A percentile compares a stretch with the other conserved stretches of the same genome.
Conservation (phyloP, 2,797 vertebrate genomes). For the Dromococcyx pavoninus region DNA sequence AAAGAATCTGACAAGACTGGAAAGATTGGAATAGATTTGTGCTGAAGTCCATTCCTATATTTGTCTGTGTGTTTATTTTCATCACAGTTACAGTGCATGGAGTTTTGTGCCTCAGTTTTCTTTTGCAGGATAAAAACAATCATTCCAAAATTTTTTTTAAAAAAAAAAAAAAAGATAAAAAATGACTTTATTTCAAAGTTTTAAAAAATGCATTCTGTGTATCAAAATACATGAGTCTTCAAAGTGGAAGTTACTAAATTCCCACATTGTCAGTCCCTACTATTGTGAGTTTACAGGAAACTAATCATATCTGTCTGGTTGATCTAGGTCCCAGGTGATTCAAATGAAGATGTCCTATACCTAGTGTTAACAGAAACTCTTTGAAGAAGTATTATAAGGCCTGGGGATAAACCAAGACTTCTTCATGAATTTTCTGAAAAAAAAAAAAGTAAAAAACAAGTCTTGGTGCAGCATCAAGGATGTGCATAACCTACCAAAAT, state of each 20-base stretch:
- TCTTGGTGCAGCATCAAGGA: background rate
- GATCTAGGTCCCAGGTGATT: background rate
- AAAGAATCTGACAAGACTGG: background rate
- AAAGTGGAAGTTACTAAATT: background rate
- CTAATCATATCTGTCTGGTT: background rate
- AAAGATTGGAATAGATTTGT: background rate
- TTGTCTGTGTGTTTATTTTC: background rate
- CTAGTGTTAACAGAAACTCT: background rate
- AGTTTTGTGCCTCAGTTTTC: background rate
- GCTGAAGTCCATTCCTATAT: background rate
- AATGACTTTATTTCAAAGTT: background rate
- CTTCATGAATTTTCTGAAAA: background rate
- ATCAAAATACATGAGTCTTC: background rate
- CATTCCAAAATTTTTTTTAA: too few relatives aligned
- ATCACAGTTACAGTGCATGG: background rate
- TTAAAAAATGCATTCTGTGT: background rate
- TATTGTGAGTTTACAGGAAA: too few relatives aligned
- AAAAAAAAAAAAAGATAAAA: background rate
- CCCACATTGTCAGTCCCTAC: too few relatives aligned
- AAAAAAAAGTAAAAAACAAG: background rate
- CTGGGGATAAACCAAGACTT: background rate
- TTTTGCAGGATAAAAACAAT: background rate
- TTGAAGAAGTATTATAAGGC: background rate
- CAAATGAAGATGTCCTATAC: background rate
- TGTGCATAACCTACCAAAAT: background rate